Percentiles rank a stretch among this genome's conserved stretches.
These are phyloP conservation scores for Parapsyche elsis DNA, from an alignment of 1,140 invertebrate species.

Conservation along the genomic window DNA sequence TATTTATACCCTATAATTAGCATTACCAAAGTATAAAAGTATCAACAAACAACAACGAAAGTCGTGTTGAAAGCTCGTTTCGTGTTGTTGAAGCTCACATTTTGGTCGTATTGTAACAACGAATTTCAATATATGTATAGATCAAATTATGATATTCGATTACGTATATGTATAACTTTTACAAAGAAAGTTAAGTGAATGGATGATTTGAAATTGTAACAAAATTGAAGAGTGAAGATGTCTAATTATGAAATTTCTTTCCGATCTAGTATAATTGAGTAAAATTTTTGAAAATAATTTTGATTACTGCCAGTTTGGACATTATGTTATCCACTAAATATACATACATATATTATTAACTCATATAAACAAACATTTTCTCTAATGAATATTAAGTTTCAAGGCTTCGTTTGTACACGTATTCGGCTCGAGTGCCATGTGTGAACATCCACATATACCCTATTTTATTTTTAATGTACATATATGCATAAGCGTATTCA, in stretches of 20 bases:
- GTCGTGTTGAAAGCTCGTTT: conserved; percentile 7
- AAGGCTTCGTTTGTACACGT: conserved; percentile 2
- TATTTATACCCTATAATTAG: background rate
- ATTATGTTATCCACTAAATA: no score
- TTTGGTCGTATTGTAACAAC: background rate
- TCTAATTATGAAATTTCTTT: background rate
- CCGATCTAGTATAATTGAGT: conserved; percentile 1
- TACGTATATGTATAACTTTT: no score
- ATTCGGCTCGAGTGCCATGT: background rate
- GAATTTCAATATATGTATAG: no score
- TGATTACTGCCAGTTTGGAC: background rate
- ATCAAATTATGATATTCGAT: no score
- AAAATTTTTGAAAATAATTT: background rate
- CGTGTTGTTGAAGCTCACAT: conserved; percentile 15
- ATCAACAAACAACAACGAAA: background rate
- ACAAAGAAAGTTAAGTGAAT: no score
- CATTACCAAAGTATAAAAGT: conserved; percentile 21
- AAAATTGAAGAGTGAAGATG: no score
- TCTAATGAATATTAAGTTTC: background rate
- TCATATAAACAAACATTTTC: background rate
- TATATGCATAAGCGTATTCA: background rate
- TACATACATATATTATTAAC: no score
- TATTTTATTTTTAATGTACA: background rate
- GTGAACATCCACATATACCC: background rate
- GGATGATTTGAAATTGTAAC: no score